Evolutionary conservation across 1,140 invertebrate species (phyloP), one percentile per base, ranked within the genome.

Genomic region (Neuroterus valhalla): DNA sequence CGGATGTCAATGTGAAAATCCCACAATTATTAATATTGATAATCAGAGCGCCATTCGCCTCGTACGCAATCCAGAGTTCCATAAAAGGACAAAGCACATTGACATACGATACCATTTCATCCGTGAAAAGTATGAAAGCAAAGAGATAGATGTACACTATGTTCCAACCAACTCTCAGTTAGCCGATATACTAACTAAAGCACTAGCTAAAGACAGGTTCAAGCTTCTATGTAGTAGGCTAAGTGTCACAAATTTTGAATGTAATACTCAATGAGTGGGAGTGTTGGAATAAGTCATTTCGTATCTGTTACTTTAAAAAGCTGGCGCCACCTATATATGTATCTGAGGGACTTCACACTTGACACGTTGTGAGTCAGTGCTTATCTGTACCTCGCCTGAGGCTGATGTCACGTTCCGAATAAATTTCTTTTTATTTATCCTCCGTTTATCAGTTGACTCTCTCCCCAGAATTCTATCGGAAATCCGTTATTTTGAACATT

Each of bases 71-170:
- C 74, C 77, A 12, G 62, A 74, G 66, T 81, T 73, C 46, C 82
- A 81, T 70, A 81, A 75, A 52, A 43, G 85, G 12, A 77, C 80
- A 0, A 81, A 81, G 26, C 85, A 87, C 62, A 87, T 87, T 21
- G 85, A 87, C 21, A 78, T 85, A 3, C 71, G 79, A 10, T 82
- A 78, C 66, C 75, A n/a, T n/a, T n/a, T n/a, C n/a, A n/a, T n/a
- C n/a, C n/a, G n/a, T n/a, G n/a, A n/a, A n/a, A n/a, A n/a, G 74
- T 68, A 82, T 74, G 42, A 71, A 70, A 72, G 48, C n/a, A 11
- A 12, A 2, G 45, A 72, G 31, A 31, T 77, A 1, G 14, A 44
- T 68, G 68, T 80, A 3, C 4, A 72, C 17, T 78, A 76, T 70
- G 67, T 76, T 10, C n/a, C 31, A n/a, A 75, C n/a, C 12, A 12